Conservation (phyloP, 2,888 invertebrate species). For the Campoplex nolae region DNA sequence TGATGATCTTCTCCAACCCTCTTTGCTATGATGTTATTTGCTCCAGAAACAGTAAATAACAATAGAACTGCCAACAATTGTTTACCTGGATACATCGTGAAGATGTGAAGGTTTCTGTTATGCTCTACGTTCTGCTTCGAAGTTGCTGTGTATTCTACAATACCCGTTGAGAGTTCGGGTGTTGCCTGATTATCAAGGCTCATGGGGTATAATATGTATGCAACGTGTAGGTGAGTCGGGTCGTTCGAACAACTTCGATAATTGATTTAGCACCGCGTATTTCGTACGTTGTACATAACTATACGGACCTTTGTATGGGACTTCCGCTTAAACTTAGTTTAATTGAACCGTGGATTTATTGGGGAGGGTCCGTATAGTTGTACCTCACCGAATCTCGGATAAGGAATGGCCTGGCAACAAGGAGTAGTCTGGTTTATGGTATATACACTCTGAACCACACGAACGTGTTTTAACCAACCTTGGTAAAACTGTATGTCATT, state of each 20-base stretch:
- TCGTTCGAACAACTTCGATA: conserved; percentile 76
- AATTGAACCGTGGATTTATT: conserved; percentile 83
- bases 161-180: background rate
- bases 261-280: conserved; percentile 82
- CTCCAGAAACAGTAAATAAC: conserved; percentile 15
- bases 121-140: background rate
- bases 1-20: background rate
- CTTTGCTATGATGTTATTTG: conserved; percentile 14
- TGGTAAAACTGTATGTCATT: conserved; percentile 12
- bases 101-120: conserved; percentile 21
- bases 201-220: conserved; percentile 45
- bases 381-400: conserved; percentile 11
- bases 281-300: conserved; percentile 78
- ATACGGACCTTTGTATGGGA: conserved; percentile 79
- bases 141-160: conserved; percentile 2
- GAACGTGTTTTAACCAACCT: conserved; percentile 36
- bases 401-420: conserved; percentile 36
- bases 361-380: conserved; percentile 72
- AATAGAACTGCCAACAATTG: conserved; percentile 35
- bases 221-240: conserved; percentile 32
- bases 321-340: conserved; percentile 83
- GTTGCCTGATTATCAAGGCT: conserved; percentile 25
- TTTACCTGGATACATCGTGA: background rate
- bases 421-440: conserved; percentile 36
- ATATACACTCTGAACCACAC: conserved; percentile 38